Base-by-base conservation (phyloP, 2,888 invertebrate species). In the Eristalis tenax region DNA sequence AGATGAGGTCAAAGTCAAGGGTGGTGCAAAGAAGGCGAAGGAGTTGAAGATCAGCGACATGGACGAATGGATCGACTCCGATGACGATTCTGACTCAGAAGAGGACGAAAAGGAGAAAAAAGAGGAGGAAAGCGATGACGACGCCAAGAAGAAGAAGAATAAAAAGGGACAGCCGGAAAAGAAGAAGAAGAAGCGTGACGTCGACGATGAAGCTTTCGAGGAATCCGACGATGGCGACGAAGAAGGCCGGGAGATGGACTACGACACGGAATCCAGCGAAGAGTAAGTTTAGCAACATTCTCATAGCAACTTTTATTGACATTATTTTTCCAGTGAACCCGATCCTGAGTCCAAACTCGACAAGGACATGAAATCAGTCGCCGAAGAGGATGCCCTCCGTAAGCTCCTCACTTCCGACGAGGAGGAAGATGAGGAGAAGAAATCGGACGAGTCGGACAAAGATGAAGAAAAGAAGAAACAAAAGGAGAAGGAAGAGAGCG, bases 221-320 rank as follows among this genome's bases (percentile, higher is more conserved):
- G 99, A 99, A 91, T 98, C 98, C 89, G 99, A 99, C 92, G 99
- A 99, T 92, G 99, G 98, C 0, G 99, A 99, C 92, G 98, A 97
- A 90, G 99, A 99, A 93, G 99, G 99, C 0, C 93, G 97, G 73
- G 99, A 99, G 94, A 95, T 96, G 89, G 99, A 99, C 93, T 99
- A 99, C 91, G 98, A 99, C 91, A 97, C 98, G 0, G 97, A 97
- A 91, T 97, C 96, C 0, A 96, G 97, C 0, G 96, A 96, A 88
- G 95, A 95, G 95, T 95, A 91, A 82, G 90, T 89, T 63, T 10
- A 56, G 18, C 13, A n/a, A 8, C 15, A 13, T 40, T 63, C 26
- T 4, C 59, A 4, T 4, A 10, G 26, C 13, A 8, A 1, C 4
- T 13, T 57, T n/a, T 13, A 32, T 15, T 26, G 13, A 13, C 23